Conservation (phyloP, 1,140 invertebrate species). For the Delia radicum region DNA sequence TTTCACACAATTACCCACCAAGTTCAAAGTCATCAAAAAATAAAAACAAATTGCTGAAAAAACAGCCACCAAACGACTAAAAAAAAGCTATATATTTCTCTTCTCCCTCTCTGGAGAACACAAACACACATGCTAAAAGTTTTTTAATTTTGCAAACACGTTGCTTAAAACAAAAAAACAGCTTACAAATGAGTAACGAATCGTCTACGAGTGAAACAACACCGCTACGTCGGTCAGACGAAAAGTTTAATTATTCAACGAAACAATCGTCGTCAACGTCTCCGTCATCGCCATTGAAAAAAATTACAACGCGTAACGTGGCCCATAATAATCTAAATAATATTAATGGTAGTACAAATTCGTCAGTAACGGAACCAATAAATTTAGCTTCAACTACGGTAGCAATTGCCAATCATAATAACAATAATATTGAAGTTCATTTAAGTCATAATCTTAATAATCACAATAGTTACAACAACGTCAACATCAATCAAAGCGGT, state of each 20-base stretch:
- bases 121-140: background rate
- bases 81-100: background rate
- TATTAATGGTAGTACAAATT: background rate
- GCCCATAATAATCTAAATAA: background rate
- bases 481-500: background rate
- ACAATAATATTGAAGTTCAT: slow-evolving; percentile 36
- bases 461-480: background rate
- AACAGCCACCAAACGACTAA: background rate
- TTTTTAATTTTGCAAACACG: slow-evolving; percentile 8
- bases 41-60: background rate
- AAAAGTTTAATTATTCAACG: slow-evolving; percentile 1
- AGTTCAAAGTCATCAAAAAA: slow-evolving; percentile 21
- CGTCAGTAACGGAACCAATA: background rate
- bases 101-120: background rate
- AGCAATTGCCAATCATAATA: slow-evolving; percentile 25
- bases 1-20: background rate
- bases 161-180: slow-evolving; percentile 23
- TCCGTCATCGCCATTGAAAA: slow-evolving; percentile 5
- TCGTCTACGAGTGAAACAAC: slow-evolving; percentile 45
- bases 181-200: slow-evolving; percentile 48
- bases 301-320: background rate
- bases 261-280: slow-evolving; percentile 20
- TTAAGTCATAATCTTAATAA: slow-evolving; percentile 1
- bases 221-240: slow-evolving; percentile 44
- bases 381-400: slow-evolving; percentile 11